A percentile compares a stretch with the other conserved stretches of the same genome.
Conservation (phyloP, 2,888 invertebrate species). For the Meteorus colon region DNA sequence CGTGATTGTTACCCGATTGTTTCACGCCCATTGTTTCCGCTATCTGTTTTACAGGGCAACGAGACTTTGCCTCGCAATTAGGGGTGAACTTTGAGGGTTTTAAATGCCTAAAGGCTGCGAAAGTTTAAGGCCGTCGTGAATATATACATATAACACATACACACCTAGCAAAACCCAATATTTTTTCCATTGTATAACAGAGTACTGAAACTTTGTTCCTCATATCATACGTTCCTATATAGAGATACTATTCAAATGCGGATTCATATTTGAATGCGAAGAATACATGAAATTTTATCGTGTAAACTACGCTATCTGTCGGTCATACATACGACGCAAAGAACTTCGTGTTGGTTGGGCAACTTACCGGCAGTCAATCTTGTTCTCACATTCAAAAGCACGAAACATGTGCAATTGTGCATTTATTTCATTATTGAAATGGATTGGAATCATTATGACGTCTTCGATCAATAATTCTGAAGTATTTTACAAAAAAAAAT, state of each 20-base stretch:
- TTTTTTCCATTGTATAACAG: neutral
- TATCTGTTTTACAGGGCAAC: constrained; percentile 69
- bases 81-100: constrained; percentile 68
- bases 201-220: neutral
- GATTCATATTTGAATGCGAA: neutral
- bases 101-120: constrained; percentile 72
- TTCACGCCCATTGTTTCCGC: constrained; percentile 65
- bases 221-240: neutral
- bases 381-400: neutral
- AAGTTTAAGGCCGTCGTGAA: constrained; percentile 51
- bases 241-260: neutral
- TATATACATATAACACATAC: neutral
- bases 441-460: neutral
- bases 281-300: neutral
- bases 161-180: constrained; percentile 16
- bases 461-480: neutral
- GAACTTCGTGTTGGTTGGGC: neutral
- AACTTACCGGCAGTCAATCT: constrained; percentile 4
- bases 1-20: constrained; percentile 61
- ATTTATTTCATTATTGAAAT: neutral
- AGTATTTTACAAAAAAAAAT: neutral
- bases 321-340: neutral
- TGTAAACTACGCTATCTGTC: neutral
- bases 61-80: constrained; percentile 71
- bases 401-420: neutral